A percentile compares a stretch with the other conserved stretches of the same genome.
These are phyloP conservation scores for Calliopsis andreniformis DNA, from an alignment of 1,140 invertebrate species.

Conservation along the genomic window DNA sequence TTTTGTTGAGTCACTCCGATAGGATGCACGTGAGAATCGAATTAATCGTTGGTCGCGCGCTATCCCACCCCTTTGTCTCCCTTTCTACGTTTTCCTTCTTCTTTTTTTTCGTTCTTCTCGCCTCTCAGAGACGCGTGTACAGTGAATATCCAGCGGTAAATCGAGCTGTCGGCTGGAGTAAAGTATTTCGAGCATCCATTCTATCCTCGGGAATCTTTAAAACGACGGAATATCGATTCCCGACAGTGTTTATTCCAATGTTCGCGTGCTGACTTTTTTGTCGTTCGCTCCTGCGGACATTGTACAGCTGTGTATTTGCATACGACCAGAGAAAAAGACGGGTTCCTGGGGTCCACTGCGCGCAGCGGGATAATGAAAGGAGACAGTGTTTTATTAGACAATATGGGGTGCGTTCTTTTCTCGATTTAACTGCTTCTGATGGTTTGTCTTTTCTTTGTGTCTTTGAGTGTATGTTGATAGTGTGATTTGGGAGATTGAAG, in stretches of 20 bases:
- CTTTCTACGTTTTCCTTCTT: background rate
- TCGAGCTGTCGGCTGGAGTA: constrained; percentile 6
- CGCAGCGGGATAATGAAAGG: too few species aligned
- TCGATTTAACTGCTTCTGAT: too few species aligned
- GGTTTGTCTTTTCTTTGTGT: too few species aligned
- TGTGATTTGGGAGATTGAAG: too few species aligned
- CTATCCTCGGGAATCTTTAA: constrained; percentile 4
- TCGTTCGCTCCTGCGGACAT: too few species aligned
- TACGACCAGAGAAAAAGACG: too few species aligned
- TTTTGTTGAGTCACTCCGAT: constrained; percentile 34
- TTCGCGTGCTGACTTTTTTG: background rate
- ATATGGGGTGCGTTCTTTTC: too few species aligned
- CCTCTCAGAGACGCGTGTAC: background rate
- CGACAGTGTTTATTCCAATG: background rate
- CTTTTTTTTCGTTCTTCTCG: background rate
- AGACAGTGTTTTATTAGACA: too few species aligned
- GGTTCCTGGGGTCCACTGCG: background rate
- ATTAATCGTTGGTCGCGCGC: constrained; percentile 45
- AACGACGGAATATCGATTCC: constrained; percentile 10
- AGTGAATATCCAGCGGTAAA: background rate
- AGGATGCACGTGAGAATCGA: constrained; percentile 48
- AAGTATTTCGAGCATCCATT: constrained; percentile 5
- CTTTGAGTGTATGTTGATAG: too few species aligned
- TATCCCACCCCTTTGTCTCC: too few species aligned
- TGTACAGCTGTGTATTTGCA: background rate